phyloP scores from a whole-genome alignment of 2,113 vertebrate species.

The Lonchura striata region DNA sequence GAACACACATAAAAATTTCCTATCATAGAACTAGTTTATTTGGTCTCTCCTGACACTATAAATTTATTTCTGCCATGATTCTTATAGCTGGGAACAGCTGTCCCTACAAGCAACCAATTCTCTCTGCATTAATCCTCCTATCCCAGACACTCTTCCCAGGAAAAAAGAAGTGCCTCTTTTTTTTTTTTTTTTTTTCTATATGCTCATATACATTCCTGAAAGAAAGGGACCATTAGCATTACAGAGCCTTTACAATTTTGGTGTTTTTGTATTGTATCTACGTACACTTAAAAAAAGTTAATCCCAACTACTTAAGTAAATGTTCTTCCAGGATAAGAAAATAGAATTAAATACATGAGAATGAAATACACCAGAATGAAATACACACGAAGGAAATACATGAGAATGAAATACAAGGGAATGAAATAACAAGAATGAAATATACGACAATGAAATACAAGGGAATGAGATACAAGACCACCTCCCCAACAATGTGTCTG shows the following conservation, averaged over 20 bases:
- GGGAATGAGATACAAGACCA: not conserved
- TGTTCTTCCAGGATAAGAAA: not conserved
- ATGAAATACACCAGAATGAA: too few species aligned
- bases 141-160: not conserved
- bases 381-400: not conserved
- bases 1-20: not conserved
- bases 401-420: too few species aligned
- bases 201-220: not conserved
- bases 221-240: not conserved
- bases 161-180: not conserved
- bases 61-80: not conserved
- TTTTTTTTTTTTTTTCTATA: not conserved
- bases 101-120: not conserved
- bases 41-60: not conserved
- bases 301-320: not conserved
- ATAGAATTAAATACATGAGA: not conserved
- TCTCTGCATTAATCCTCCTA: not conserved
- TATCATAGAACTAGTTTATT: not conserved
- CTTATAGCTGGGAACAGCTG: conserved; percentile 20
- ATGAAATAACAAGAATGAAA: not conserved
- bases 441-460: not conserved
- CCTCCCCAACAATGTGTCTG: not conserved
- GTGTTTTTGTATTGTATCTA: not conserved
- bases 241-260: not conserved
- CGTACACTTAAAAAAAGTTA: not conserved